Percentiles rank a stretch among this genome's conserved stretches.
Conservation (phyloP, 1,140 invertebrate species). For the Tenebrio molitor region DNA sequence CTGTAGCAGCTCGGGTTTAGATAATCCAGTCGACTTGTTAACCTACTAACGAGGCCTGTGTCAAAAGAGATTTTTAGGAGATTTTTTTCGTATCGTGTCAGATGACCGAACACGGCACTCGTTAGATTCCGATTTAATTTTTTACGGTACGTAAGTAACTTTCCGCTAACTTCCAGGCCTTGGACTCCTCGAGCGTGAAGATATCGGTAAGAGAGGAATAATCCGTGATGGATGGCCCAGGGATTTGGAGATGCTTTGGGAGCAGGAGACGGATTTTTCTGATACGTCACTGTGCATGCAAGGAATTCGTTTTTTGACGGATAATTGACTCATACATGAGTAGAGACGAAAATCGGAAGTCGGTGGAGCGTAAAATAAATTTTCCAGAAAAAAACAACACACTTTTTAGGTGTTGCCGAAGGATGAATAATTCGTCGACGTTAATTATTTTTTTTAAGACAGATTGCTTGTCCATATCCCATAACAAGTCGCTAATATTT, state of each 20-base stretch:
- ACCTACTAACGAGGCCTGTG: slow-evolving; percentile 8
- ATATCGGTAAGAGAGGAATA: background rate
- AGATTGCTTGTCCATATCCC: too few relatives aligned
- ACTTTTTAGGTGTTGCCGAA: background rate
- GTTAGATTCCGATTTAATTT: slow-evolving; percentile 43
- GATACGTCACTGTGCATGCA: too few relatives aligned
- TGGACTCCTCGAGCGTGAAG: slow-evolving; percentile 8
- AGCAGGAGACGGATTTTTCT: too few relatives aligned
- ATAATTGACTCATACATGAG: background rate
- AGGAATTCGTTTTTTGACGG: background rate
- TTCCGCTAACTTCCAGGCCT: slow-evolving; percentile 33
- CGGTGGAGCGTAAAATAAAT: slow-evolving; percentile 18
- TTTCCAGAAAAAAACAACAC: slow-evolving; percentile 7
- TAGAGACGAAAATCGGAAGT: slow-evolving; percentile 15
- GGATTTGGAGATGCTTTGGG: too few relatives aligned
- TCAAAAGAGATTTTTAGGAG: slow-evolving; percentile 10
- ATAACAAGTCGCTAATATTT: too few relatives aligned
- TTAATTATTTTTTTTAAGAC: background rate
- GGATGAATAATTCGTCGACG: background rate
- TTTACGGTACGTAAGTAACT: slow-evolving; percentile 31
- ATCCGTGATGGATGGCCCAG: background rate
- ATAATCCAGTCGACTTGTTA: slow-evolving; percentile 23
- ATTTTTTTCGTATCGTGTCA: too few relatives aligned
- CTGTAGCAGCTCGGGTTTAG: slow-evolving; percentile 1
- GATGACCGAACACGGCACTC: too few relatives aligned